Evolutionary conservation across 2,797 vertebrate genomes (phyloP).

Genomic region (Amblyopsis hoosieri): DNA sequence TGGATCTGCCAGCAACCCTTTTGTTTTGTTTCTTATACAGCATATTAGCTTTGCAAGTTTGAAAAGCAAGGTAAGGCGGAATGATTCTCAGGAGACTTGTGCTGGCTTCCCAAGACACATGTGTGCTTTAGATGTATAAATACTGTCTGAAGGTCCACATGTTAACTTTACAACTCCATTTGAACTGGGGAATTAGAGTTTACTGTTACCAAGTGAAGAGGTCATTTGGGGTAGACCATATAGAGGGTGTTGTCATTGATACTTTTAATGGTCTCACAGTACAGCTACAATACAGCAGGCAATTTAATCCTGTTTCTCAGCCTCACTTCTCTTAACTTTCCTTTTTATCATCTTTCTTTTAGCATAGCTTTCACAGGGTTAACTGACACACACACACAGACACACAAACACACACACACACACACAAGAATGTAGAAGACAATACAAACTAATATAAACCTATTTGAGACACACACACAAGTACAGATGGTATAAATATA

Average conservation of each 20-base stretch:
- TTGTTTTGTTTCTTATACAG: slow-evolving; percentile 55
- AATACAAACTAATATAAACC: neutral
- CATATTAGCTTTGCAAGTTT: slow-evolving; percentile 46
- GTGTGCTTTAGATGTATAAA: slow-evolving; percentile 28
- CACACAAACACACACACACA: neutral
- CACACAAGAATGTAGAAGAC: no score
- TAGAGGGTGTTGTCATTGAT: slow-evolving; percentile 13
- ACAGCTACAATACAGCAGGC: slow-evolving; percentile 25
- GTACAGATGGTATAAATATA: no score
- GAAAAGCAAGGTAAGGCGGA: slow-evolving; percentile 46
- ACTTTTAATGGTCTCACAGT: slow-evolving; percentile 43
- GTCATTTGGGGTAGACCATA: slow-evolving; percentile 19
- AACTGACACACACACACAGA: neutral
- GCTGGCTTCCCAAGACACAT: slow-evolving; percentile 21
- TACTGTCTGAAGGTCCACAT: slow-evolving; percentile 27
- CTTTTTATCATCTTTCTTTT: neutral
- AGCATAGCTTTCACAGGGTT: neutral
- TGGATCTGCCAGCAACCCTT: slow-evolving; percentile 23
- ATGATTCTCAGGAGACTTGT: slow-evolving; percentile 42
- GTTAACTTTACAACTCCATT: slow-evolving; percentile 16
- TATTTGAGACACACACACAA: no score
- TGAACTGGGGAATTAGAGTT: neutral
- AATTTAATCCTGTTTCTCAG: slow-evolving; percentile 21
- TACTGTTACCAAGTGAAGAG: neutral
- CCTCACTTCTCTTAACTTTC: slow-evolving; percentile 5